phyloP scores from a whole-genome alignment of 1,140 invertebrate species.

The Aphelinus certus region DNA sequence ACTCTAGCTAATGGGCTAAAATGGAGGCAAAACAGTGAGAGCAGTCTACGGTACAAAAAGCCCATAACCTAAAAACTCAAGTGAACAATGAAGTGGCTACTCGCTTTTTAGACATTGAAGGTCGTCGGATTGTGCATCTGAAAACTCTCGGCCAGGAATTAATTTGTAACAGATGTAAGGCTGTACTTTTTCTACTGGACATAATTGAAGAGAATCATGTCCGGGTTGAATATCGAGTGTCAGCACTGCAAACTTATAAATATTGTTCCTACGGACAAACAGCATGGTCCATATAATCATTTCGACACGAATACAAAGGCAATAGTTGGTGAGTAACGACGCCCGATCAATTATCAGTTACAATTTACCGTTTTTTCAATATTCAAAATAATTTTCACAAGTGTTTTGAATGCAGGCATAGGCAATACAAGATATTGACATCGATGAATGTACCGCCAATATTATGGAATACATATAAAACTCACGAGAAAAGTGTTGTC shows the following conservation, averaged over 20 bases:
- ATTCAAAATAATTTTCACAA: neutral
- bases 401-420: slow-evolving; percentile 12
- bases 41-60: too few relatives aligned
- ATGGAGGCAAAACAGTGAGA: too few relatives aligned
- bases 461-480: slow-evolving; percentile 29
- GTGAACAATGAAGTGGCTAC: too few relatives aligned
- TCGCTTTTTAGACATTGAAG: neutral
- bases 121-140: neutral
- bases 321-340: neutral
- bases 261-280: slow-evolving; percentile 3
- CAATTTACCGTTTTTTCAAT: too few relatives aligned
- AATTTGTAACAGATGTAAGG: neutral
- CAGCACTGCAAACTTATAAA: neutral
- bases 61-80: too few relatives aligned
- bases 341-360: too few relatives aligned
- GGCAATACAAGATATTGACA: slow-evolving; percentile 36
- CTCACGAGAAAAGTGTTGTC: slow-evolving; percentile 32
- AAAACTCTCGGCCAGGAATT: neutral
- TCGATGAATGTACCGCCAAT: slow-evolving; percentile 29
- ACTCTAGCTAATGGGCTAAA: too few relatives aligned
- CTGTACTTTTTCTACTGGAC: neutral
- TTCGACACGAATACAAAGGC: too few relatives aligned
- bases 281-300: neutral
- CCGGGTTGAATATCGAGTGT: neutral
- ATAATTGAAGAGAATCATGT: neutral